Base-by-base conservation (phyloP, 2,888 invertebrate genomes). In the Hesperia comma region DNA sequence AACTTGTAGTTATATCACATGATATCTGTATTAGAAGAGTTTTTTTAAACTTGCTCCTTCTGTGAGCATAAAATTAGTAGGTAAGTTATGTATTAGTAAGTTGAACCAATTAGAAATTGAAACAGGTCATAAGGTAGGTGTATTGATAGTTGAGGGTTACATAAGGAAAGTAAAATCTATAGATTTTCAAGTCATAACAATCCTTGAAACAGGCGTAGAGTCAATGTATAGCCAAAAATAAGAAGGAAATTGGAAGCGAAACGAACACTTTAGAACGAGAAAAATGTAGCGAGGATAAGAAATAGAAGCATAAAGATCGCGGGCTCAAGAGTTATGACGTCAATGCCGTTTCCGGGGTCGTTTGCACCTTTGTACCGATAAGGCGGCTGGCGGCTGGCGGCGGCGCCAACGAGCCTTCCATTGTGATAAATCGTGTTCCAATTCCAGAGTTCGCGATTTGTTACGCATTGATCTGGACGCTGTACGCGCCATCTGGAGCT, bases 341-440 rank as follows among this genome's bases (percentile, higher is more conserved):
- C 15, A 32, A 41, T 41, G 41, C 40, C 53, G 61, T 61, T 61
- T 15, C 53, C 32, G 61, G 26, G 17, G 14, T 26, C 57, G 41
- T 57, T 57, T 57, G 43, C 53, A 61, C 40, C 61, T 61, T 37
- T 53, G 40, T 54, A 41, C 53, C 61, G 53, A 61, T 54, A 61
- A 61, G 53, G 41, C 6, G 40, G 53, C 37, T n/a, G 37, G 37
- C 37, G 37, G 37, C 12, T 8, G 1, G 37, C 8, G 12, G 37
- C 37, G 37, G 12, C 10, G 10, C n/a, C 37, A 62, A 62, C 54
- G 62, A 62, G 62, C 62, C 54, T 62, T 62, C 54, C 41, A 62
- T 62, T 62, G 62, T 62, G 62, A 62, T 62, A 62, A 62, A 62
- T 62, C 53, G 62, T 54, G 32, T 17, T 62, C 54, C 14, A 41